Percentiles rank a stretch among this genome's conserved stretches.
phyloP scores from a whole-genome alignment of 2,888 invertebrate genomes.

The Drosophila rellima region DNA sequence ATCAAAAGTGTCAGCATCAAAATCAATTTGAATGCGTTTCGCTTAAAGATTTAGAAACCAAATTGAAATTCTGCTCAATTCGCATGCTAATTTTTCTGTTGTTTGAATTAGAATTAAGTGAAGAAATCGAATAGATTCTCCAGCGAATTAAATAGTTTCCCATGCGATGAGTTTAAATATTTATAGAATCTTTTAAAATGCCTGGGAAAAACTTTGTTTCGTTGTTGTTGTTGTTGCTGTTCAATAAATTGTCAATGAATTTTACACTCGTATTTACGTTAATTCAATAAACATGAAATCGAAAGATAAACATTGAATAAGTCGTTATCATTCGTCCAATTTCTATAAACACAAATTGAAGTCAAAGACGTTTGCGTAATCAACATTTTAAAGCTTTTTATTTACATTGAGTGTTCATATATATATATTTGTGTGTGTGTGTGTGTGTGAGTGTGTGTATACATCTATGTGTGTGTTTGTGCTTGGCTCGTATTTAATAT shows the following conservation, averaged over 20 bases:
- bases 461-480: conserved; percentile 22
- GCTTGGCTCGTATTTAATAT: conserved; percentile 59
- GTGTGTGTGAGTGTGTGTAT: conserved; percentile 10
- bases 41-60: conserved; percentile 21
- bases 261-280: conserved; percentile 4
- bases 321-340: conserved; percentile 21
- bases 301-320: conserved; percentile 23
- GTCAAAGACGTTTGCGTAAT: conserved; percentile 72
- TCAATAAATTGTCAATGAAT: conserved; percentile 5
- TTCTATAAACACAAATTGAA: conserved; percentile 40
- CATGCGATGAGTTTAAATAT: conserved; percentile 26
- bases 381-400: conserved; percentile 70
- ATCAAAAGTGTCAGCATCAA: conserved; percentile 49
- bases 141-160: conserved; percentile 18
- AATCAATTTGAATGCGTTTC: conserved; percentile 47
- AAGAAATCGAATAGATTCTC: not conserved
- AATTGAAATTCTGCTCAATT: conserved; percentile 31
- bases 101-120: conserved; percentile 10
- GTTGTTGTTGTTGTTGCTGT: conserved; percentile 5
- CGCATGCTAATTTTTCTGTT: conserved; percentile 38
- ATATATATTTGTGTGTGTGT: conserved; percentile 26
- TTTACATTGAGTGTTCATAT: conserved; percentile 59
- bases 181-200: conserved; percentile 7
- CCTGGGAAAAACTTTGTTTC: conserved; percentile 36
- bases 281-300: conserved; percentile 25